These are phyloP conservation scores for Atta texana DNA, from an alignment of 1,140 invertebrate species.

Conservation along the genomic window DNA sequence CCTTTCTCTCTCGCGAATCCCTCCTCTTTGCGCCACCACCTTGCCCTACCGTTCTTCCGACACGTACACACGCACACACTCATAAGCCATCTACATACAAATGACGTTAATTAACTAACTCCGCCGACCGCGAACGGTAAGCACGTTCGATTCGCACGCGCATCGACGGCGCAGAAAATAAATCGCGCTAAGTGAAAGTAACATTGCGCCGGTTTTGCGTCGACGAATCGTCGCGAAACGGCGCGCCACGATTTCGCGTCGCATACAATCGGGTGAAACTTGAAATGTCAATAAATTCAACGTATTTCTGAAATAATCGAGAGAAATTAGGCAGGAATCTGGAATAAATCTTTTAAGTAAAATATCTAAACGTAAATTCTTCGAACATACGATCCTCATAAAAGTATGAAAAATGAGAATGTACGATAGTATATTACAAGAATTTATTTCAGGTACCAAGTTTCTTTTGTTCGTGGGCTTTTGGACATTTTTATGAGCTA, in stretches of 20 bases:
- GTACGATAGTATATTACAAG: not conserved
- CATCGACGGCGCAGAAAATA: slow-evolving; percentile 69
- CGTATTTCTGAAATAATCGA: not conserved
- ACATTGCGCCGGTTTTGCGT: slow-evolving; percentile 48
- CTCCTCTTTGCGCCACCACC: not conserved
- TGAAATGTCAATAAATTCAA: slow-evolving; percentile 2
- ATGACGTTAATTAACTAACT: slow-evolving; percentile 67
- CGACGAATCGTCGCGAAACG: slow-evolving; percentile 53
- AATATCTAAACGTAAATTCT: not conserved
- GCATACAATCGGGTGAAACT: slow-evolving; percentile 1
- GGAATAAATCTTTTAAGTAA: too few species aligned
- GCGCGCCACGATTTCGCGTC: slow-evolving; percentile 30
- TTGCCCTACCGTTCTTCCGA: slow-evolving; percentile 5
- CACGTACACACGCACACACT: too few species aligned
- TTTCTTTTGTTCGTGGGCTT: not conserved
- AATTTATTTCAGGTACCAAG: not conserved
- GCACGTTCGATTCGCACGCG: slow-evolving; percentile 66
- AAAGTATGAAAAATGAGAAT: not conserved
- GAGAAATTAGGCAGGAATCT: not conserved
- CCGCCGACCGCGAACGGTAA: slow-evolving; percentile 51
- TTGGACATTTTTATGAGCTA: slow-evolving; percentile 14
- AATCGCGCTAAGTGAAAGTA: slow-evolving; percentile 75
- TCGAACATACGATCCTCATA: not conserved
- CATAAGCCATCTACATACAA: not conserved
- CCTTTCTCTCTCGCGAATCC: slow-evolving; percentile 56